These are phyloP conservation scores for Drosophila nigromelanica DNA, from an alignment of 1,140 invertebrate species.

Conservation along the genomic window DNA sequence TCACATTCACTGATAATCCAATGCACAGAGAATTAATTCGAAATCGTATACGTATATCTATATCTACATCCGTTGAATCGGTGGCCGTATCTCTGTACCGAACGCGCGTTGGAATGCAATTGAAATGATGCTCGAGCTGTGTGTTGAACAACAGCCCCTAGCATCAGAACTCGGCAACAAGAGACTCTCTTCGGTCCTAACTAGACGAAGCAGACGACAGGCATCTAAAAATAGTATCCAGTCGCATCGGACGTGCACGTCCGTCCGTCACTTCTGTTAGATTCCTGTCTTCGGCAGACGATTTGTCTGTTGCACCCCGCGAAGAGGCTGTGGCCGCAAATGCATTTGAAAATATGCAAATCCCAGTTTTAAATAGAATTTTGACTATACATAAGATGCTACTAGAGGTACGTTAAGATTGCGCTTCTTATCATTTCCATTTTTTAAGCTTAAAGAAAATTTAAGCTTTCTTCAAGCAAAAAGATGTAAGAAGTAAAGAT, in stretches of 20 bases:
- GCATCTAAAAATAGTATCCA: constrained; percentile 63
- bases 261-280: constrained; percentile 58
- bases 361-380: neutral
- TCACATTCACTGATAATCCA: constrained; percentile 72
- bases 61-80: constrained; percentile 14
- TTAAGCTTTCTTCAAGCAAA: no score
- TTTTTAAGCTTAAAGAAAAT: neutral
- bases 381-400: neutral
- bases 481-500: no score
- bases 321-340: constrained; percentile 18
- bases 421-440: neutral
- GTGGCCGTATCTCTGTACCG: constrained; percentile 57
- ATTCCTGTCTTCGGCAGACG: constrained; percentile 57
- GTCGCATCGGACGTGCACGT: constrained; percentile 47
- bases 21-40: constrained; percentile 14
- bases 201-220: constrained; percentile 34
- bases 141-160: constrained; percentile 54
- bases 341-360: constrained; percentile 6
- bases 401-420: neutral
- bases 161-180: constrained; percentile 57
- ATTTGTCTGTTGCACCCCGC: constrained; percentile 66
- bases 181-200: constrained; percentile 22
- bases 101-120: constrained; percentile 80
- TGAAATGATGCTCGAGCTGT: constrained; percentile 50
- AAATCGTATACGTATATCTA: constrained; percentile 21